Base-by-base conservation (phyloP, 2,888 invertebrate genomes). In the Candidula unifasciata region DNA sequence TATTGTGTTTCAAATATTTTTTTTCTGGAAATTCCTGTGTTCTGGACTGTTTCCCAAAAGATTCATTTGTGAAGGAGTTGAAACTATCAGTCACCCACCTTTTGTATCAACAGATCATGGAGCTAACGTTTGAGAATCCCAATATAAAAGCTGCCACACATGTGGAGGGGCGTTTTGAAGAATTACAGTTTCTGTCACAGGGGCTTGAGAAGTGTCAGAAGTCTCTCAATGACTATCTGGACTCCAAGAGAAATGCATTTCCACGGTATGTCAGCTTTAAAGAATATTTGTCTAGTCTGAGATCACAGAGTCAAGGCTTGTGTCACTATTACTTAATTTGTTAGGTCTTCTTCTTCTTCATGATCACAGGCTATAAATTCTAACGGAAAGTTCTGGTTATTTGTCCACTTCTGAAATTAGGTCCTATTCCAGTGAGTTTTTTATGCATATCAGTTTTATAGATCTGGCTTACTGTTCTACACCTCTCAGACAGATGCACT, bases 151-250 rank as follows among this genome's bases (percentile, higher is more conserved):
- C 96, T 69, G 96, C 96, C 90, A 97, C 97, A 92, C 95, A 95
- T 54, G 95, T 96, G 0, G 91, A 95, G 44, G 97, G 96, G 52
- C 95, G 97, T 80, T 94, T 96, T 78, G 95, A 95, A 60, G 97
- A 97, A 90, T 96, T 98, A 86, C 94, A 96, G 89, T 95, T 95
- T 78, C 94, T 98, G 74, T 96, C 96, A 69, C 84, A 94, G 27
- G 97, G 96, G 3, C 94, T 98, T 80, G 97, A 98, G 92, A 96
- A 95, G 92, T 97, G 97, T 93, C 97, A 97, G 93, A 97, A 97
- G 93, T 97, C 97, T 0, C 94, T 98, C 80, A 96, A 97, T 91
- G 97, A 97, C 91, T 98, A 97, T 93, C 94, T 98, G 88, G 97
- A 97, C 92, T 96, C 96, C 0, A 97, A 95, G 97, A 95, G 98